Conservation (phyloP, 2,888 invertebrate genomes). For the Ditula angustiorana region DNA sequence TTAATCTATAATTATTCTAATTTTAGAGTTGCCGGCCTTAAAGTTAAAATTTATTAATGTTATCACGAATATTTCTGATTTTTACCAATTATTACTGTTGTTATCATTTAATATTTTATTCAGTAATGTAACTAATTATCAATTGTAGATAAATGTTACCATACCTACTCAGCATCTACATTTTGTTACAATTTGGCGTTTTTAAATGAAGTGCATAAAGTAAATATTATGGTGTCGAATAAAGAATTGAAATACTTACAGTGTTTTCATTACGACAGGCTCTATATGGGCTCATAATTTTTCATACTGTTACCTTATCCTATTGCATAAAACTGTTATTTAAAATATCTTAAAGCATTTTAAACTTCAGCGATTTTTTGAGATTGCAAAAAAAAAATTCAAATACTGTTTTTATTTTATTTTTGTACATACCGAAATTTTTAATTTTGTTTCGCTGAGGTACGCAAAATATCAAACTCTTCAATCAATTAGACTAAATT, state of each 20-base stretch:
- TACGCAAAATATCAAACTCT: slow-evolving; percentile 12
- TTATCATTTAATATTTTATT: slow-evolving; percentile 21
- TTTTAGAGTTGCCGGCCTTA: neutral
- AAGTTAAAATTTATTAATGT: slow-evolving; percentile 20
- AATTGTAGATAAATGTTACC: slow-evolving; percentile 13
- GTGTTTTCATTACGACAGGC: neutral
- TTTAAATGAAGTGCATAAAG: slow-evolving; percentile 75
- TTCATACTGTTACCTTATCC: neutral
- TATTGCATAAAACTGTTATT: too few relatives aligned
- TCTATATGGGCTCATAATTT: too few relatives aligned
- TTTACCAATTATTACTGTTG: slow-evolving; percentile 10
- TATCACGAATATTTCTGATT: neutral
- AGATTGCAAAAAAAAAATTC: too few relatives aligned
- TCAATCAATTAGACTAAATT: slow-evolving; percentile 34
- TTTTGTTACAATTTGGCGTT: slow-evolving; percentile 84
- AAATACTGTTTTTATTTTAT: neutral
- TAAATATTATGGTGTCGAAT: slow-evolving; percentile 74
- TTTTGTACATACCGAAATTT: neutral
- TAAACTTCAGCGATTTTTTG: too few relatives aligned
- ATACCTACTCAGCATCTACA: slow-evolving; percentile 57
- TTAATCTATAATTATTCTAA: neutral
- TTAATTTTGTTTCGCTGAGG: neutral
- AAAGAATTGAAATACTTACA: slow-evolving; percentile 55
- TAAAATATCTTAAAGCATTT: too few relatives aligned
- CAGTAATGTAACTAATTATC: slow-evolving; percentile 5